Conservation (phyloP, 1,140 invertebrate species). For the Temnothorax curvispinosus region DNA sequence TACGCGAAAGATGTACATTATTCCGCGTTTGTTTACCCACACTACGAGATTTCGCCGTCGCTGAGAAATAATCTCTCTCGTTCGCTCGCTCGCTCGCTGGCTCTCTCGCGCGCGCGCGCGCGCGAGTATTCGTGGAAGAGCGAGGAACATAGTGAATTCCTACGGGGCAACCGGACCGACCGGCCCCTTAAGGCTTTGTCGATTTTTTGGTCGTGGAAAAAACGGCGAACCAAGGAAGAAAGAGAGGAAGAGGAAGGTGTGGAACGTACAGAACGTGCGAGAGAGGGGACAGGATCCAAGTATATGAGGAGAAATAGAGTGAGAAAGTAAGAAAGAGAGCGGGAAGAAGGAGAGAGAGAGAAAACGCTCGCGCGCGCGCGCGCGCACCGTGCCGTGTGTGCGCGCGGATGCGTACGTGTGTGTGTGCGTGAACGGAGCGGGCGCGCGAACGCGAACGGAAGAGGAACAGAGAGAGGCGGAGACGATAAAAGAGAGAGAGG, state of each 20-base stretch:
- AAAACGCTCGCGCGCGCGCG: neutral
- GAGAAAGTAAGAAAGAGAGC: slow-evolving; percentile 41
- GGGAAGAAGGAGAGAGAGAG: neutral
- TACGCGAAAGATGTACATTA: slow-evolving; percentile 73
- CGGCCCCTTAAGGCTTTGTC: slow-evolving; percentile 75
- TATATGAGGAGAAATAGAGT: slow-evolving; percentile 40
- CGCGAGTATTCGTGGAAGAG: slow-evolving; percentile 36
- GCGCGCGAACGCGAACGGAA: slow-evolving; percentile 46
- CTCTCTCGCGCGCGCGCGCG: neutral
- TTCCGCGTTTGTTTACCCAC: slow-evolving; percentile 67
- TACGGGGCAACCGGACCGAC: slow-evolving; percentile 73
- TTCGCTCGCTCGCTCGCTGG: neutral
- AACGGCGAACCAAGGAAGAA: slow-evolving; percentile 42
- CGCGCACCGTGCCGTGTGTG: neutral
- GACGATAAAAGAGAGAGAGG: slow-evolving; percentile 13
- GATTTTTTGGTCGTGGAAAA: slow-evolving; percentile 74
- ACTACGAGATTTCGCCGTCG: slow-evolving; percentile 72
- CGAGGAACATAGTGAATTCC: slow-evolving; percentile 75
- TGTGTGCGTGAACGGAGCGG: slow-evolving; percentile 15
- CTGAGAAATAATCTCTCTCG: slow-evolving; percentile 36
- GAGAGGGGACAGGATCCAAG: slow-evolving; percentile 25
- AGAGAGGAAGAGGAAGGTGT: neutral
- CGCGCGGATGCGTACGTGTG: neutral
- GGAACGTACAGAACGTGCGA: slow-evolving; percentile 22
- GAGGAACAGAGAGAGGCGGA: slow-evolving; percentile 38